phyloP scores from a whole-genome alignment of 2,797 vertebrate species.

The Hyperoplus immaculatus region DNA sequence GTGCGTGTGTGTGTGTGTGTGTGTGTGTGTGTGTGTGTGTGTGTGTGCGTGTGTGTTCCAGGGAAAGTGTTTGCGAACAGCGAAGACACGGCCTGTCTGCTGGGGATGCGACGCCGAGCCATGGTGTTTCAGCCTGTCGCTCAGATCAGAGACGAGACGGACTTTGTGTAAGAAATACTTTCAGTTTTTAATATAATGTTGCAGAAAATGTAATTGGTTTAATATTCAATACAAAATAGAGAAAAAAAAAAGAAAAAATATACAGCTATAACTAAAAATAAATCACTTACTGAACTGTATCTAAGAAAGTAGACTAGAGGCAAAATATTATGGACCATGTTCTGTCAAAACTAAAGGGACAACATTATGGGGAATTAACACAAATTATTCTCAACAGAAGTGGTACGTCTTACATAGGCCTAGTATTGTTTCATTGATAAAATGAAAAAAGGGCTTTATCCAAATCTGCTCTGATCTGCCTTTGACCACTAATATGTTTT shows the following conservation, averaged over 20 bases:
- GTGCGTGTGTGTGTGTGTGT: background rate
- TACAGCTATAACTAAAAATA: background rate
- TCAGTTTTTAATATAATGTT: background rate
- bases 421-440: too few species aligned
- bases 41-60: slow-evolving; percentile 35
- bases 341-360: background rate
- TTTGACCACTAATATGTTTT: too few species aligned
- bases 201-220: background rate
- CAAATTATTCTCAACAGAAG: too few species aligned
- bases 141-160: slow-evolving; percentile 88
- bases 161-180: slow-evolving; percentile 89
- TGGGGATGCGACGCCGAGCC: slow-evolving; percentile 93
- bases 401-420: too few species aligned
- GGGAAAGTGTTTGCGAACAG: slow-evolving; percentile 90
- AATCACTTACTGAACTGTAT: too few species aligned
- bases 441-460: too few species aligned
- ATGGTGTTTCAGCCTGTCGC: slow-evolving; percentile 92
- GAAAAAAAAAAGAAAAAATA: background rate
- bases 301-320: background rate
- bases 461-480: too few species aligned
- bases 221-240: background rate
- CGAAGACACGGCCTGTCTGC: slow-evolving; percentile 90
- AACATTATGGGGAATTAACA: background rate
- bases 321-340: background rate
- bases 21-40: background rate